Conservation (phyloP, 2,888 invertebrate species). For the Cephus rjabovi region DNA sequence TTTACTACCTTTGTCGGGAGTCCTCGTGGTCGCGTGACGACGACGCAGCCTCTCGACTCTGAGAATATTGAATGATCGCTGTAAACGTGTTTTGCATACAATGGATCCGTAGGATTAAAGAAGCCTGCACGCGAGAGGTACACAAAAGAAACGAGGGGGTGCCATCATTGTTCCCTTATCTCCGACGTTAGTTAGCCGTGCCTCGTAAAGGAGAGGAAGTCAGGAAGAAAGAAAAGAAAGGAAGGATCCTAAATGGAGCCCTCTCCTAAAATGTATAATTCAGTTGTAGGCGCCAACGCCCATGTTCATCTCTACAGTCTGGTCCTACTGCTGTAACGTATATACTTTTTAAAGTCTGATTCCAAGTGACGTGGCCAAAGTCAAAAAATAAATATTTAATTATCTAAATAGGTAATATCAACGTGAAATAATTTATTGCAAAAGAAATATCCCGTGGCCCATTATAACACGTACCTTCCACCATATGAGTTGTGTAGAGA, state of each 20-base stretch:
- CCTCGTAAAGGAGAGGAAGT: not conserved
- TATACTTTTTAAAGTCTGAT: not conserved
- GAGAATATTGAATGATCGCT: conserved; percentile 26
- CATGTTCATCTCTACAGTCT: not conserved
- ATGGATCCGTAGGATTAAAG: conserved; percentile 29
- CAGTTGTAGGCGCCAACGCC: not conserved
- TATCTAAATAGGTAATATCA: not conserved
- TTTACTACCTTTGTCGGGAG: not conserved
- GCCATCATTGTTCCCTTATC: conserved; percentile 25
- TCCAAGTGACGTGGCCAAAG: too few species aligned
- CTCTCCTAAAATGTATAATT: not conserved
- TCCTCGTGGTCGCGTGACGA: not conserved
- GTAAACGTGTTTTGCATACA: conserved; percentile 36
- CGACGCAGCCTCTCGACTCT: not conserved
- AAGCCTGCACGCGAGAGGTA: conserved; percentile 18
- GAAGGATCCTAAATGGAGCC: not conserved
- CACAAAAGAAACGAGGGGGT: conserved; percentile 4
- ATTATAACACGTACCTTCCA: not conserved
- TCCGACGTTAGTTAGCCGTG: not conserved
- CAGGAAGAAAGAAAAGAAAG: not conserved
- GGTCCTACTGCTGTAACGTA: not conserved
- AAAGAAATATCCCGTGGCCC: not conserved
- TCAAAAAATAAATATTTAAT: not conserved
- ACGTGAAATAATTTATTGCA: not conserved
- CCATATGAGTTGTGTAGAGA: not conserved